A percentile compares a stretch with the other conserved stretches of the same genome.
phyloP scores from a whole-genome alignment of 1,140 invertebrate genomes.

The Drosophila nasuta region DNA sequence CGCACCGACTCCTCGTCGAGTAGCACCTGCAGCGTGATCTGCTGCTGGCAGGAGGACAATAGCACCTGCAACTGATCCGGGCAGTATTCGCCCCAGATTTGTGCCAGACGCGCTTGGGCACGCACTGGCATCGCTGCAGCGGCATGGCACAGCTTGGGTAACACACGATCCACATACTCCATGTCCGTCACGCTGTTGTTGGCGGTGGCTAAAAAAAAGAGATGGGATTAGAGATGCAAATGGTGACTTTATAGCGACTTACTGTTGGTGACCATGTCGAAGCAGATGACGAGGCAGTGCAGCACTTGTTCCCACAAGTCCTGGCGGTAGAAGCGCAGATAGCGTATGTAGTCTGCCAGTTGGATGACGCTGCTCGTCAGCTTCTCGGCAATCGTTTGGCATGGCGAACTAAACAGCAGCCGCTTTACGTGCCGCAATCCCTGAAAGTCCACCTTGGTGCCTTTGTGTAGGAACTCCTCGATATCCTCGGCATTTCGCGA shows the following conservation, averaged over 20 bases:
- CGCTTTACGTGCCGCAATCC: conserved; percentile 88
- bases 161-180: conserved; percentile 93
- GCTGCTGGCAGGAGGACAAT: conserved; percentile 94
- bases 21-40: conserved; percentile 93
- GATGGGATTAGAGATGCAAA: background rate
- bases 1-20: conserved; percentile 91
- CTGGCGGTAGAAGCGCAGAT: conserved; percentile 44
- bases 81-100: conserved; percentile 91
- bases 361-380: conserved; percentile 92
- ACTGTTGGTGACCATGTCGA: conserved; percentile 94
- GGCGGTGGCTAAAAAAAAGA: conserved; percentile 43
- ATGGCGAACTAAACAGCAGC: conserved; percentile 85
- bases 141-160: conserved; percentile 93
- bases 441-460: conserved; percentile 87
- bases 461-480: conserved; percentile 49
- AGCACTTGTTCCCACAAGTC: conserved; percentile 85
- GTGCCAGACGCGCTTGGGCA: conserved; percentile 92
- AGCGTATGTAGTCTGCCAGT: conserved; percentile 86
- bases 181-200: conserved; percentile 86
- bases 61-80: conserved; percentile 89
- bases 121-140: conserved; percentile 89
- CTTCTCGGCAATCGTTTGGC: conserved; percentile 87
- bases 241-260: conserved; percentile 23
- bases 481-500: background rate
- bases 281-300: conserved; percentile 94